phyloP scores from a whole-genome alignment of 2,888 invertebrate species.

The Operophtera brumata region DNA sequence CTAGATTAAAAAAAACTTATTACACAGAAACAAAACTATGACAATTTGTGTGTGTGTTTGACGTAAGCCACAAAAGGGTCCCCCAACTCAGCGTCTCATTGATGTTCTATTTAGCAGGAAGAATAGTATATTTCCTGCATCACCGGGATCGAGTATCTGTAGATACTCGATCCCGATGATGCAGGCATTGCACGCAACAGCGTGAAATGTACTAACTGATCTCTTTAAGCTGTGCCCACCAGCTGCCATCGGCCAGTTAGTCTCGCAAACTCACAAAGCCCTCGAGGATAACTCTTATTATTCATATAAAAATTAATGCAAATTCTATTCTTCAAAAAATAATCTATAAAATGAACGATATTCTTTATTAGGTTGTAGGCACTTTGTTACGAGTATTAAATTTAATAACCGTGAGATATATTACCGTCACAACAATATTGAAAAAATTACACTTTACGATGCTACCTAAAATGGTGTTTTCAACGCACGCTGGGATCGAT shows the following conservation, averaged over 20 bases:
- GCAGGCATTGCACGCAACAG: neutral
- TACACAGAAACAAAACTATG: too few species aligned
- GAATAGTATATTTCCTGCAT: too few species aligned
- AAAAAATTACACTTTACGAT: slow-evolving; percentile 30
- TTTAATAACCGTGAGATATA: slow-evolving; percentile 39
- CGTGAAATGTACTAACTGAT: neutral
- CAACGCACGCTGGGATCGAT: slow-evolving; percentile 14
- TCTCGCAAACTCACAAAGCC: slow-evolving; percentile 33
- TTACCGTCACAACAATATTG: slow-evolving; percentile 12
- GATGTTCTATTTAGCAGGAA: too few species aligned
- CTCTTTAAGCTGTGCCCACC: slow-evolving; percentile 1
- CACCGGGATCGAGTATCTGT: too few species aligned
- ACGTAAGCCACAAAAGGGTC: too few species aligned
- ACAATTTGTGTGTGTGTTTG: too few species aligned
- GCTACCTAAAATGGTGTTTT: slow-evolving; percentile 21
- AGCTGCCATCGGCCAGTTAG: slow-evolving; percentile 10
- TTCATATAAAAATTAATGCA: slow-evolving; percentile 43
- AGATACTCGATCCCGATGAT: too few species aligned
- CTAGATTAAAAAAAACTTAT: too few species aligned
- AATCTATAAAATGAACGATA: slow-evolving; percentile 37
- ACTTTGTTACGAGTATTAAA: slow-evolving; percentile 32
- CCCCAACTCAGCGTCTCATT: too few species aligned
- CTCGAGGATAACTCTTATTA: slow-evolving; percentile 45
- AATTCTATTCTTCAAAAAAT: slow-evolving; percentile 40
- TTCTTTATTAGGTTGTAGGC: slow-evolving; percentile 38